A percentile compares a stretch with the other conserved stretches of the same genome.
Conservation (phyloP, 2,888 invertebrate species). For the Xestia sexstrigata region DNA sequence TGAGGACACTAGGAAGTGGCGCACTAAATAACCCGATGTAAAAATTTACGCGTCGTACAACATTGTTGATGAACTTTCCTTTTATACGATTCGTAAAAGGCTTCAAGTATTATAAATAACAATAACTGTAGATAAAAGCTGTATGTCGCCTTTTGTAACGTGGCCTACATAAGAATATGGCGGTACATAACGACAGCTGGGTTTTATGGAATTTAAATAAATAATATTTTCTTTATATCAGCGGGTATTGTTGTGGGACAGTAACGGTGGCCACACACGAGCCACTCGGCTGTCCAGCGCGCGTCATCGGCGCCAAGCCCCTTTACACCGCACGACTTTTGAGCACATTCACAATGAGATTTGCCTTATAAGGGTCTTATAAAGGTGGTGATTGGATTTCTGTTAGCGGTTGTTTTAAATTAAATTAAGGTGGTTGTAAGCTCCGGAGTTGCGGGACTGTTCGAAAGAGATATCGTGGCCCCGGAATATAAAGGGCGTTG, state of each 20-base stretch:
- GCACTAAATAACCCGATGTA: constrained; percentile 47
- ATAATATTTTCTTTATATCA: constrained; percentile 91
- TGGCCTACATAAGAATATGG: constrained; percentile 81
- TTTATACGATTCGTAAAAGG: constrained; percentile 67
- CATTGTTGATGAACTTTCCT: constrained; percentile 69
- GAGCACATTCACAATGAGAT: constrained; percentile 41
- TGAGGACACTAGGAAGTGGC: constrained; percentile 56
- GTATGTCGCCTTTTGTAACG: constrained; percentile 73
- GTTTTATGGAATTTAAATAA: constrained; percentile 88
- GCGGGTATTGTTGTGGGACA: constrained; percentile 87
- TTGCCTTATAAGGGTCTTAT: constrained; percentile 25
- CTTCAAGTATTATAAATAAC: constrained; percentile 74
- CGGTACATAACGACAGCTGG: constrained; percentile 83
- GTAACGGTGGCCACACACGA: constrained; percentile 89
- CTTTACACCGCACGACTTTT: constrained; percentile 79
- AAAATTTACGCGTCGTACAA: constrained; percentile 41
- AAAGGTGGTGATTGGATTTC: constrained; percentile 35
- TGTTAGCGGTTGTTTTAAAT: constrained; percentile 4
- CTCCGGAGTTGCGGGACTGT: no score
- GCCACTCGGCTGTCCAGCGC: constrained; percentile 75
- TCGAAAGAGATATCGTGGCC: no score
- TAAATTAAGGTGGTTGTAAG: background rate
- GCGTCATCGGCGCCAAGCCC: constrained; percentile 69
- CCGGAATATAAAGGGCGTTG: no score
- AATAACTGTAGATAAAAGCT: constrained; percentile 77